Evolutionary conservation across 2,888 invertebrate genomes (phyloP), one percentile per base, ranked within the genome.

Genomic region (Ryuthela nishihirai): DNA sequence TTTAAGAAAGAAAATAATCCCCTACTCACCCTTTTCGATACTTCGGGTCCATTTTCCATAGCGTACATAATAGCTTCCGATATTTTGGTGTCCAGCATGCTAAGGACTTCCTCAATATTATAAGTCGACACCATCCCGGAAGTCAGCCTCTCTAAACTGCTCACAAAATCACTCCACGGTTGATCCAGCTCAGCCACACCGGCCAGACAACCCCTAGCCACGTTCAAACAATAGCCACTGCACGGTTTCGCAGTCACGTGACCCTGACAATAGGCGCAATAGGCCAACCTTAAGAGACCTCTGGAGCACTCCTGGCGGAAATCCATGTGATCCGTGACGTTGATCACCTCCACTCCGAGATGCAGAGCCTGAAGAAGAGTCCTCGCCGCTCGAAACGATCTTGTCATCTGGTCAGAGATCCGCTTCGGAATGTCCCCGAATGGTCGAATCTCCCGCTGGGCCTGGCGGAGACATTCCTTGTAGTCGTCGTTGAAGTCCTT

Each of bases 41-140:
- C 80, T 54, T 83, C 81, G 34, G 83, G 82, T 29, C 85, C 85
- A 73, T 87, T 87, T 73, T 88, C 87, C 79, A 93, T 85, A 66
- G 90, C 88, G 72, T 85, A 82, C 91, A 94, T 92, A 72, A 95
- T 88, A 53, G 92, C 91, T 68, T 88, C 88, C 3, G 91, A 89
- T 65, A 95, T 85, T 72, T 85, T 85, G 26, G 83, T 82, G 73
- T 90, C 87, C 69, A 95, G 79, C 47, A 84, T 84, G 68, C 86
- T 81, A 64, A 93, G 83, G 45, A 87, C 86, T 32, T 81, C 79
- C 72, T 90, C 88, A 52, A 84, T 82, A 67, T 88, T 90, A 66
- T 77, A 75, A 3, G 75, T 73, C 1, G 73, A 74, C 50, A 73
- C 73, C 18, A 75, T 65, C 23, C 72, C 67, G 17, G 67, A 67